These are phyloP conservation scores for Pseudorectes ferrugineus DNA, from an alignment of 2,113 vertebrate species.

Conservation along the genomic window DNA sequence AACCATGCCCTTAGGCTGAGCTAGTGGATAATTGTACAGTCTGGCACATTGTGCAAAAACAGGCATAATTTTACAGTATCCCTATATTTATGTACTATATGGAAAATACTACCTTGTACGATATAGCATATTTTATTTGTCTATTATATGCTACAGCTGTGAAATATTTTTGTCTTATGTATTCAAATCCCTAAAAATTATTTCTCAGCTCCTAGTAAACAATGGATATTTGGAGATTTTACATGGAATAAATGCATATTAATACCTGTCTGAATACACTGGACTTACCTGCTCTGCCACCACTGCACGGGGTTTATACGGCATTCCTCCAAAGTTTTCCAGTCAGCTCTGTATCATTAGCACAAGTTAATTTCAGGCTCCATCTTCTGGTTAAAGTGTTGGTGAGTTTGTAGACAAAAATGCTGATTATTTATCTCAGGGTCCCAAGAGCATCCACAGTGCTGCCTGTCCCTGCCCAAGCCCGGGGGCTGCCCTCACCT, in stretches of 20 bases:
- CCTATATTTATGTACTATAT: neutral
- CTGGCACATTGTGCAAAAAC: neutral
- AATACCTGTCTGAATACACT: neutral
- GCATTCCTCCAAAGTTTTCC: neutral
- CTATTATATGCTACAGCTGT: neutral
- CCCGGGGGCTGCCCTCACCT: accelerated
- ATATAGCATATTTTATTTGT: neutral
- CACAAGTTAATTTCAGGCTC: neutral
- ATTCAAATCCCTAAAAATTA: neutral
- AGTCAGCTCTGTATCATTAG: neutral
- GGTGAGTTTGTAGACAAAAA: neutral
- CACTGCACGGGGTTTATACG: accelerated
- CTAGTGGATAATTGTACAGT: neutral
- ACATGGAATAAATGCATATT: neutral
- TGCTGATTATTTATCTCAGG: neutral
- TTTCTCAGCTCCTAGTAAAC: neutral
- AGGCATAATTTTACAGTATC: neutral
- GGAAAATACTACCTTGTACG: neutral
- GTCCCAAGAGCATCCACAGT: neutral
- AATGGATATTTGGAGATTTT: neutral
- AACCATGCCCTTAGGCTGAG: neutral
- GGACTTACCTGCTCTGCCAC: neutral
- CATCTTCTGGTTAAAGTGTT: neutral
- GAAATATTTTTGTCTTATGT: neutral
- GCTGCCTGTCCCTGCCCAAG: neutral